A percentile compares a stretch with the other conserved stretches of the same genome.
These are phyloP conservation scores for Eunapius fragilis DNA, from an alignment of 37 sponge, comb jelly and placozoan genomes.

Conservation along the genomic window DNA sequence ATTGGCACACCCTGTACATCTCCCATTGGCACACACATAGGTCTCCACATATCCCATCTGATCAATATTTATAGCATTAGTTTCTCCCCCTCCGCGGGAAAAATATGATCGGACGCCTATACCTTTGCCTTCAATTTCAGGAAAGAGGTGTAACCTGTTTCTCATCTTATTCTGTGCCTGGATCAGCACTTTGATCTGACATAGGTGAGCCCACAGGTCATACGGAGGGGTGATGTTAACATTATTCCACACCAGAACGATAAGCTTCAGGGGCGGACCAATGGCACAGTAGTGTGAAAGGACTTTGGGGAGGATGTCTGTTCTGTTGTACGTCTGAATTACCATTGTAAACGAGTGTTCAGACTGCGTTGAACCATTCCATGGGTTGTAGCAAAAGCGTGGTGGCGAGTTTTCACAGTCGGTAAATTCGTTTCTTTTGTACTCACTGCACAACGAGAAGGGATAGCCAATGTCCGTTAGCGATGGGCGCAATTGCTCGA, in stretches of 20 bases:
- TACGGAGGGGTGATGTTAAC: slow-evolving; percentile 15
- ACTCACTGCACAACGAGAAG: too few relatives aligned
- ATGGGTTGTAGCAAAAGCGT: too few relatives aligned
- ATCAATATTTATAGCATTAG: too few relatives aligned
- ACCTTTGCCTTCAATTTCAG: slow-evolving; percentile 36
- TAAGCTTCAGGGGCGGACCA: not conserved
- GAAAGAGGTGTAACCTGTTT: slow-evolving; percentile 14
- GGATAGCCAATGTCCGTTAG: too few relatives aligned
- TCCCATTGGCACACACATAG: too few relatives aligned
- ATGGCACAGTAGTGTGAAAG: slow-evolving; percentile 47
- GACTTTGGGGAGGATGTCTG: slow-evolving; percentile 21
- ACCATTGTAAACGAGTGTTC: slow-evolving; percentile 16
- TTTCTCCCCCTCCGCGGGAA: not conserved
- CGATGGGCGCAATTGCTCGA: too few relatives aligned
- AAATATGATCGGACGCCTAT: not conserved
- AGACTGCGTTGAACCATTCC: too few relatives aligned
- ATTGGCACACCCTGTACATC: too few relatives aligned
- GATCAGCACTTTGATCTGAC: slow-evolving; percentile 28
- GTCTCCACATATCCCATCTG: too few relatives aligned
- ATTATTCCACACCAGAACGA: slow-evolving; percentile 59
- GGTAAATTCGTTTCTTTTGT: too few relatives aligned
- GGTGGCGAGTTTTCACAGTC: too few relatives aligned
- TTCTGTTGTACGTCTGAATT: slow-evolving; percentile 51
- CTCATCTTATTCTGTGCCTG: slow-evolving; percentile 16
- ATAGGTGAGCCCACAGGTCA: slow-evolving; percentile 3